Conservation (phyloP, 53 echinoderm and acorn worm species). For the Zoroaster sp. region DNA sequence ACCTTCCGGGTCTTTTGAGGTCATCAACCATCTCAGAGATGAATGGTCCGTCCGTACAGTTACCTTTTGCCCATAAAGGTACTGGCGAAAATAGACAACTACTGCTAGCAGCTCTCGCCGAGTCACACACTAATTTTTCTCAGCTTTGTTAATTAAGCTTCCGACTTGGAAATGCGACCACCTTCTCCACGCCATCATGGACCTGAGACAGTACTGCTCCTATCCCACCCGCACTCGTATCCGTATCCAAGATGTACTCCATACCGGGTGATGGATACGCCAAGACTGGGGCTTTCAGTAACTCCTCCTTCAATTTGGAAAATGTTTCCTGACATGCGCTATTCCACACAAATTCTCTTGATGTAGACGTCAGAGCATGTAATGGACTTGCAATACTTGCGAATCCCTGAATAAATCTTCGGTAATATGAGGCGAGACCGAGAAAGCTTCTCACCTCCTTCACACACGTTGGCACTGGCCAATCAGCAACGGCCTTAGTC, state of each 20-base stretch:
- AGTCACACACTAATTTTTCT: slow-evolving; percentile 56
- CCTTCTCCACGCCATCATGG: slow-evolving; percentile 38
- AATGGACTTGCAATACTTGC: slow-evolving; percentile 44
- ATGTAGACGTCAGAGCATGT: slow-evolving; percentile 32
- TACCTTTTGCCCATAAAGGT: slow-evolving; percentile 22
- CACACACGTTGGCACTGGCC: slow-evolving; percentile 14
- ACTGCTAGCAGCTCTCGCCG: slow-evolving; percentile 49
- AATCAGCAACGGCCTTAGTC: slow-evolving; percentile 13
- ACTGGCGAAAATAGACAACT: slow-evolving; percentile 35
- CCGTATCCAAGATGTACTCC: slow-evolving; percentile 53
- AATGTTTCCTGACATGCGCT: slow-evolving; percentile 18
- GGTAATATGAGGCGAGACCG: slow-evolving; percentile 46
- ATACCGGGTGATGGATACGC: slow-evolving; percentile 19
- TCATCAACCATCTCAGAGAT: slow-evolving; percentile 41
- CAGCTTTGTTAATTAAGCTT: slow-evolving; percentile 11
- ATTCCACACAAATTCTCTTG: slow-evolving; percentile 15
- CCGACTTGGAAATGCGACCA: slow-evolving; percentile 19
- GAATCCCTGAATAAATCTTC: slow-evolving; percentile 40
- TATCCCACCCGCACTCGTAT: slow-evolving; percentile 58
- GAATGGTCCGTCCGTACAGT: slow-evolving; percentile 40
- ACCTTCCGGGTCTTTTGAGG: slow-evolving; percentile 53
- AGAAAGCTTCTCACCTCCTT: slow-evolving; percentile 56
- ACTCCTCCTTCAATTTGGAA: background rate
- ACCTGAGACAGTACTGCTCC: slow-evolving; percentile 46
- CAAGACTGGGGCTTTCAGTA: slow-evolving; percentile 13